phyloP scores from a whole-genome alignment of 2,797 vertebrate genomes.

The Brachyrhaphis roseni region DNA sequence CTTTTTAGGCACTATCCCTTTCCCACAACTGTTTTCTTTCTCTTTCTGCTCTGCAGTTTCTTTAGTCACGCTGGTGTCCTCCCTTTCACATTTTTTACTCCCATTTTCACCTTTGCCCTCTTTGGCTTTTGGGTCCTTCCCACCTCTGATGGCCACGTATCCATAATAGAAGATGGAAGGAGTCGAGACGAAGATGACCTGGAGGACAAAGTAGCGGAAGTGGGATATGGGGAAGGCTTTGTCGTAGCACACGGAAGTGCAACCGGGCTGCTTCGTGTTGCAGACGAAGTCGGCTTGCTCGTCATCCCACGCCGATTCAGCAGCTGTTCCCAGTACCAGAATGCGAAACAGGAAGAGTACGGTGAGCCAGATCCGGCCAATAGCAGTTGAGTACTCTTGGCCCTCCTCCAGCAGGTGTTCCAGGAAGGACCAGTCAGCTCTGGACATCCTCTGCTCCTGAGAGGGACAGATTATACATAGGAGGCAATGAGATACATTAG shows the following conservation, averaged over 20 bases:
- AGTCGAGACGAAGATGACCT: conserved; percentile 86
- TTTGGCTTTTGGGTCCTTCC: conserved; percentile 31
- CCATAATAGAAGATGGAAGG: conserved; percentile 85
- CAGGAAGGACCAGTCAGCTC: conserved; percentile 87
- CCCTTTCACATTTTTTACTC: conserved; percentile 8
- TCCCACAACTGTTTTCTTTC: conserved; percentile 55
- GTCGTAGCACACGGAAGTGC: conserved; percentile 84
- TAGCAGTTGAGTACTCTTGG: conserved; percentile 84
- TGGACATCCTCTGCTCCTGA: conserved; percentile 83
- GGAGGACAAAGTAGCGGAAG: conserved; percentile 86
- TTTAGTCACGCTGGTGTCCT: conserved; percentile 6
- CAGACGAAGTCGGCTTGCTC: conserved; percentile 83
- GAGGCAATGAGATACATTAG: neutral
- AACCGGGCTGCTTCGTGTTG: conserved; percentile 85
- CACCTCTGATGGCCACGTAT: conserved; percentile 76
- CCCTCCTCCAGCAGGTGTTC: conserved; percentile 86
- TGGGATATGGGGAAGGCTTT: conserved; percentile 87
- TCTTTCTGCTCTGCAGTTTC: conserved; percentile 39
- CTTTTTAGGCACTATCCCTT: conserved; percentile 30
- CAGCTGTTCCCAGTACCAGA: conserved; percentile 81
- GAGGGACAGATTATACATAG: neutral
- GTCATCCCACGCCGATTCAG: conserved; percentile 86
- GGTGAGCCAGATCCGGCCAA: conserved; percentile 85
- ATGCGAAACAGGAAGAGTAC: conserved; percentile 87
- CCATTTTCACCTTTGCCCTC: conserved; percentile 19